Conservation (phyloP, 2,888 invertebrate genomes). For the Troides oblongomaculatus region DNA sequence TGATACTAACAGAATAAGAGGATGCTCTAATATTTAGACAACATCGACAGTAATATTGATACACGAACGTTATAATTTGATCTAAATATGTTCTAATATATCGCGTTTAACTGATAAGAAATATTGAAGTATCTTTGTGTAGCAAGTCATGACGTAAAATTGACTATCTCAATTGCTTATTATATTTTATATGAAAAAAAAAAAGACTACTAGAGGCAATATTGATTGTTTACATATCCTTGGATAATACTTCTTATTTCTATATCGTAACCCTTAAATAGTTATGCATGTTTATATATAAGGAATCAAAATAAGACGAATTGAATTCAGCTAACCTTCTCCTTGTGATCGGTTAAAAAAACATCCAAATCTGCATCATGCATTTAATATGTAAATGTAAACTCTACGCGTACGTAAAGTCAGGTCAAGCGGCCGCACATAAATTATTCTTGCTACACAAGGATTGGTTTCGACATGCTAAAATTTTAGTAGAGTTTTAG, state of each 20-base stretch:
- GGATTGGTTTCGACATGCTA: slow-evolving; percentile 17
- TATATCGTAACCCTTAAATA: neutral
- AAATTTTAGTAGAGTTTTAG: slow-evolving; percentile 1
- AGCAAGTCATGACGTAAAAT: too few species aligned
- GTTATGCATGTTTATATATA: neutral
- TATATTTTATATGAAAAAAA: too few species aligned
- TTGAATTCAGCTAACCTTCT: neutral
- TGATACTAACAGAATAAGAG: neutral
- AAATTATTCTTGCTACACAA: slow-evolving; percentile 2
- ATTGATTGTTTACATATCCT: too few species aligned
- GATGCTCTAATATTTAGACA: neutral
- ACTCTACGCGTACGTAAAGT: neutral
- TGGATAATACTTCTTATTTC: too few species aligned
- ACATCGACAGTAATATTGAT: too few species aligned
- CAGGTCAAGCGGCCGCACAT: neutral
- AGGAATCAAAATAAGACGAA: neutral
- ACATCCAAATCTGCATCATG: neutral
- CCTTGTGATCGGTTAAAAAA: neutral
- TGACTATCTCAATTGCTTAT: too few species aligned
- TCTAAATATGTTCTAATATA: too few species aligned
- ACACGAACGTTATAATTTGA: neutral
- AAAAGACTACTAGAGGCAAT: too few species aligned
- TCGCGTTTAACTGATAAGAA: too few species aligned
- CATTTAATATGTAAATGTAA: neutral
- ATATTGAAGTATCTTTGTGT: too few species aligned